Evolutionary conservation across 2,797 vertebrate genomes (phyloP).

Genomic region (Austrolebias charrua): DNA sequence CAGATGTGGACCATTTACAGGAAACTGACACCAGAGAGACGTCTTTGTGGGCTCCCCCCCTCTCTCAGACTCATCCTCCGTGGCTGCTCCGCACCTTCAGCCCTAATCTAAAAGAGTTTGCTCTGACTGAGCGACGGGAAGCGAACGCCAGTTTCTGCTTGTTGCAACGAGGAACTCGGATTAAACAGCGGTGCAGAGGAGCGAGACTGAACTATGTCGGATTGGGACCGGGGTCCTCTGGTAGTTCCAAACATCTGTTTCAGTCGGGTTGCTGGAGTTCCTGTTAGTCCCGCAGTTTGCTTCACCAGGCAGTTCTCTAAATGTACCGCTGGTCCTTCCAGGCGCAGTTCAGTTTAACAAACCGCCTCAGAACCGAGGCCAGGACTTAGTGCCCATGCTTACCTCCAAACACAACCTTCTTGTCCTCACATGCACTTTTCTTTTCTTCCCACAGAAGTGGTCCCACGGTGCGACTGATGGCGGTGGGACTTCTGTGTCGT

Average conservation of each 20-base stretch:
- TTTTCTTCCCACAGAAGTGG: constrained; percentile 35
- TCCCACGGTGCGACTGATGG: constrained; percentile 19
- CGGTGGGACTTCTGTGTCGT: constrained; percentile 24
- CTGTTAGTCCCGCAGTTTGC: constrained; percentile 76
- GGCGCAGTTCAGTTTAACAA: constrained; percentile 31
- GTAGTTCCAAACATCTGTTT: constrained; percentile 82
- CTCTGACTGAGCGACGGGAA: constrained; percentile 51
- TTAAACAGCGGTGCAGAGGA: constrained; percentile 49
- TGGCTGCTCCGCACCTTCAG: constrained; percentile 52
- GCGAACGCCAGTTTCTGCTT: constrained; percentile 49
- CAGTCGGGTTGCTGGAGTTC: constrained; percentile 70
- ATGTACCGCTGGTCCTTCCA: constrained; percentile 46
- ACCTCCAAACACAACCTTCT: constrained; percentile 26
- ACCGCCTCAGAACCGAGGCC: constrained; percentile 15
- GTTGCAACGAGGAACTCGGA: constrained; percentile 47
- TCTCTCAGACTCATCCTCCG: constrained; percentile 10
- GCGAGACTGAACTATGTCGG: constrained; percentile 62
- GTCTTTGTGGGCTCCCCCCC: constrained; percentile 33
- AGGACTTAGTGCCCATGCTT: constrained; percentile 24
- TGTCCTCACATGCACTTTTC: constrained; percentile 57
- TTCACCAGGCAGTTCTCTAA: constrained; percentile 51
- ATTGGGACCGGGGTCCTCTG: constrained; percentile 71
- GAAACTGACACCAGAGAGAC: constrained; percentile 41
- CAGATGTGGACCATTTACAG: constrained; percentile 55
- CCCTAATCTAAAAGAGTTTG: constrained; percentile 37